phyloP scores from a whole-genome alignment of 2,888 invertebrate genomes.

The Diaphora mendica region DNA sequence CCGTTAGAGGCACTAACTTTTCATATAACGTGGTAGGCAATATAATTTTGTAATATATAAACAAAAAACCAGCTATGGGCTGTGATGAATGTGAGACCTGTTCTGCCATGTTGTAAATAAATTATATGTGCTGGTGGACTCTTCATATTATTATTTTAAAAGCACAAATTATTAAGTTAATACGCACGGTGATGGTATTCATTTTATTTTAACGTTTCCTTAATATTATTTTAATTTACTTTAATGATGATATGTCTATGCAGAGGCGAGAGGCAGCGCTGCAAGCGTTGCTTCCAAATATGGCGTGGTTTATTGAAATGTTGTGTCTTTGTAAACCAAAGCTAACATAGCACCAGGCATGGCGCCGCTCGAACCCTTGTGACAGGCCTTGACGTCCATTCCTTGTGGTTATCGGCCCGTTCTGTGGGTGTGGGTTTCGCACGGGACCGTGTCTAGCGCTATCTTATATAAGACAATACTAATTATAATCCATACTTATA shows the following conservation, averaged over 20 bases:
- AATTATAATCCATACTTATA: background rate
- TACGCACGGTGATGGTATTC: constrained; percentile 62
- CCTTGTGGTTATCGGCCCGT: background rate
- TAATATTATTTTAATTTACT: constrained; percentile 42
- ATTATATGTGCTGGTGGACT: background rate
- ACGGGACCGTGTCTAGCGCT: background rate
- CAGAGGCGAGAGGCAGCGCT: constrained; percentile 15
- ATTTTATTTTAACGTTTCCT: constrained; percentile 46
- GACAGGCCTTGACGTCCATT: background rate
- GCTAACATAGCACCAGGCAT: background rate
- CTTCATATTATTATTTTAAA: constrained; percentile 19
- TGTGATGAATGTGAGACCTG: background rate
- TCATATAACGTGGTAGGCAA: background rate
- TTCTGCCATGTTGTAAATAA: constrained; percentile 12
- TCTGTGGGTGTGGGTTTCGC: background rate
- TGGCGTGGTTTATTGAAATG: constrained; percentile 1
- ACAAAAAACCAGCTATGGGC: background rate
- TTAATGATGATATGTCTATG: constrained; percentile 20
- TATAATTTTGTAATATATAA: background rate
- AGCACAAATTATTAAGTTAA: constrained; percentile 44
- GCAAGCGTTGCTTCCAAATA: constrained; percentile 26
- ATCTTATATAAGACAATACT: background rate
- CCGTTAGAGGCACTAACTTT: background rate
- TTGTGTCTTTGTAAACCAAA: background rate
- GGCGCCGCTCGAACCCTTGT: background rate